Percentiles rank a stretch among this genome's conserved stretches.
These are phyloP conservation scores for Brachynemurus nebulosus DNA, from an alignment of 2,888 invertebrate genomes.

Conservation along the genomic window DNA sequence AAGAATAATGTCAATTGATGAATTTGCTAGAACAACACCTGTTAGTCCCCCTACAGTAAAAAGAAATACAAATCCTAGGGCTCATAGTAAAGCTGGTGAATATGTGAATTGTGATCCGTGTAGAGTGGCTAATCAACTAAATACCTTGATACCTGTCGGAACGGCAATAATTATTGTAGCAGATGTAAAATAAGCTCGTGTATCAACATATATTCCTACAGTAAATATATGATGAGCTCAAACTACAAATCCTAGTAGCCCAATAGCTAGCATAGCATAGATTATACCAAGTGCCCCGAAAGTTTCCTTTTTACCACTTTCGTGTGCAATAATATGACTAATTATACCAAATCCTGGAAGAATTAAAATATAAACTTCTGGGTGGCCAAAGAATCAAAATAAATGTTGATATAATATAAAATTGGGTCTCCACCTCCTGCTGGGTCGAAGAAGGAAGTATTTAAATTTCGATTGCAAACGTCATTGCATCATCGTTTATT, in stretches of 20 bases:
- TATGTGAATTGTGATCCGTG: constrained; percentile 47
- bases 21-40: constrained; percentile 53
- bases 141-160: constrained; percentile 73
- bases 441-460: constrained; percentile 71
- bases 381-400: constrained; percentile 82
- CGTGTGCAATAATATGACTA: constrained; percentile 61
- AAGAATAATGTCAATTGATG: constrained; percentile 59
- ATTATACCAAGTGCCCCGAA: constrained; percentile 63
- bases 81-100: constrained; percentile 46
- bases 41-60: constrained; percentile 64
- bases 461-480: constrained; percentile 67
- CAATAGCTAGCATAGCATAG: constrained; percentile 72
- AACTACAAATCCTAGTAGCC: constrained; percentile 70
- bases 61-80: constrained; percentile 62
- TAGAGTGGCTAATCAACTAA: constrained; percentile 59
- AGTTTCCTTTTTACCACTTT: constrained; percentile 61
- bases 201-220: constrained; percentile 70
- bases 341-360: constrained; percentile 70
- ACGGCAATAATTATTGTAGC: constrained; percentile 79
- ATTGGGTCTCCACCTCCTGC: constrained; percentile 68
- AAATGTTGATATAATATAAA: constrained; percentile 68
- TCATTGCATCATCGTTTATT: too few species aligned
- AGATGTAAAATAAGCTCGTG: constrained; percentile 70
- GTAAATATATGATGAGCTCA: constrained; percentile 80
- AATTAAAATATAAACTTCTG: constrained; percentile 80